Evolutionary conservation across 2,888 invertebrate genomes (phyloP).

Genomic region (Blomia tropicalis): DNA sequence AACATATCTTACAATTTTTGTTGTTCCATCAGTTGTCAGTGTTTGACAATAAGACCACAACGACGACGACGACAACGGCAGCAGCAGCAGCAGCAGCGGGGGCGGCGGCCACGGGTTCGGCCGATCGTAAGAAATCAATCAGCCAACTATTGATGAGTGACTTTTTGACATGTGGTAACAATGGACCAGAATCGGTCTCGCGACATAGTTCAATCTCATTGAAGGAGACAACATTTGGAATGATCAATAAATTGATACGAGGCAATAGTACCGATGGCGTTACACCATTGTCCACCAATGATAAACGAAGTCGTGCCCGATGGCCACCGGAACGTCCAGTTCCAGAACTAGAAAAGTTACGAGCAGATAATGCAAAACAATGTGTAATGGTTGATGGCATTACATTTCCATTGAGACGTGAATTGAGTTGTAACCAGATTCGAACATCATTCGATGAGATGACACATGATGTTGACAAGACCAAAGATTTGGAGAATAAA

Average conservation of each 20-base stretch:
- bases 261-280: neutral
- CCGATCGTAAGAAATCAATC: conserved; percentile 2
- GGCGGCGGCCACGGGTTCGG: neutral
- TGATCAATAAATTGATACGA: conserved; percentile 9
- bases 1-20: neutral
- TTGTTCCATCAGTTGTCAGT: conserved; percentile 1
- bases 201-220: conserved; percentile 4
- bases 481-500: neutral
- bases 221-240: conserved; percentile 2
- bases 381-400: too few species aligned
- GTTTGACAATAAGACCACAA: neutral
- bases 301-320: neutral
- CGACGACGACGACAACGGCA: neutral
- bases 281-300: neutral
- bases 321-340: conserved; percentile 1
- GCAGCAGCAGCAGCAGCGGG: neutral
- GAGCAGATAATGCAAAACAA: neutral
- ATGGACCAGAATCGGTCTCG: neutral
- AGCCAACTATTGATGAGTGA: conserved; percentile 6
- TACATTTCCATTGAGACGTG: neutral
- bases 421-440: conserved; percentile 7
- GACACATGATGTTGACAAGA: neutral
- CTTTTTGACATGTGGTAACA: conserved; percentile 4
- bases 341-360: neutral
- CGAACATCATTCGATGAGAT: neutral